phyloP scores from a whole-genome alignment of 2,113 vertebrate species.

The Peromyscus californicus region DNA sequence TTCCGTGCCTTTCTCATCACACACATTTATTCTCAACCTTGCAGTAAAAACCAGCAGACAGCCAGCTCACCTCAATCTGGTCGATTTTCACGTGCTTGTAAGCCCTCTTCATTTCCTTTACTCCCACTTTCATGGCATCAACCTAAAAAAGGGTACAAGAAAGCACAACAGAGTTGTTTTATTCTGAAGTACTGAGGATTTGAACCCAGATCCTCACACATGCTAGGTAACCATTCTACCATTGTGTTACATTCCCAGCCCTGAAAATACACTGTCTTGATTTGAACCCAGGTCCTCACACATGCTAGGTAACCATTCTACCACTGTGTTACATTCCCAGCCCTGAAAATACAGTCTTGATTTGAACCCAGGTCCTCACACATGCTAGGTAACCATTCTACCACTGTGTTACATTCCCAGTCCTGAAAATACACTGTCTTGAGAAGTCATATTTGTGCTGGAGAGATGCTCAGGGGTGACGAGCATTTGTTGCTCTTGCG shows the following conservation, averaged over 20 bases:
- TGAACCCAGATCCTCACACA: not conserved
- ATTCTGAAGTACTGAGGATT: not conserved
- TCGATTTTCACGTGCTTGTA: constrained; percentile 98
- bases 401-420: not conserved
- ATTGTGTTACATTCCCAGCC: not conserved
- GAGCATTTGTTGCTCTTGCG: not conserved
- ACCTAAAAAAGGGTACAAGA: constrained; percentile 88
- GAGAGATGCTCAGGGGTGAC: not conserved
- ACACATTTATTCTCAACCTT: not conserved
- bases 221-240: not conserved
- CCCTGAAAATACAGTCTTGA: constrained; percentile 10
- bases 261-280: constrained; percentile 17
- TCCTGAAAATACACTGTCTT: constrained; percentile 5
- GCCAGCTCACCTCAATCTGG: constrained; percentile 94
- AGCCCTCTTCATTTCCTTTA: constrained; percentile 99
- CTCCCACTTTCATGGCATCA: constrained; percentile 97
- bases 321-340: not conserved
- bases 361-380: not conserved
- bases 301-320: not conserved
- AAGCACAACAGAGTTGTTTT: not conserved
- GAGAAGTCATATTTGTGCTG: not conserved
- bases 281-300: not conserved
- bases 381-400: not conserved
- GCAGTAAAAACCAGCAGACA: constrained; percentile 25
- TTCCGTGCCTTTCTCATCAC: not conserved